phyloP scores from a whole-genome alignment of 1,140 invertebrate genomes.

The Doryteuthis pealeii region DNA sequence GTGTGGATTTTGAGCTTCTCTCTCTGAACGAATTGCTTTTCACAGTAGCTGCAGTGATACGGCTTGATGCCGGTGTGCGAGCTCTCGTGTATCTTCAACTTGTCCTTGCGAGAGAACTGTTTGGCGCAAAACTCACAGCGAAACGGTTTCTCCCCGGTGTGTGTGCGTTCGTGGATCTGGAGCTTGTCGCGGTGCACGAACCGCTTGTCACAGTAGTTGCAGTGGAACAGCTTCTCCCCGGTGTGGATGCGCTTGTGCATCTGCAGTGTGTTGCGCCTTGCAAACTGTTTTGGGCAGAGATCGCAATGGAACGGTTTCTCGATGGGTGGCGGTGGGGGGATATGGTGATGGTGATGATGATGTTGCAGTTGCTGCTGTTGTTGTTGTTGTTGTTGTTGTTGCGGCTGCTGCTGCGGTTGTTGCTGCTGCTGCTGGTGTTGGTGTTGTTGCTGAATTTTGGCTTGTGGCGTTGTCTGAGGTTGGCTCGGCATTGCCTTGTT shows the following conservation, averaged over 20 bases:
- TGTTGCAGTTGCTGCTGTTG: neutral
- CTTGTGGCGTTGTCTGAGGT: neutral
- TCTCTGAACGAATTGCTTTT: neutral
- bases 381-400: neutral
- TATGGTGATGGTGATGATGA: neutral
- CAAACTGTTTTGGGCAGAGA: slow-evolving; percentile 1
- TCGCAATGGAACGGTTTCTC: neutral
- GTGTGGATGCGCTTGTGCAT: slow-evolving; percentile 10
- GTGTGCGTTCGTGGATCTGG: neutral
- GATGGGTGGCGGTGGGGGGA: neutral
- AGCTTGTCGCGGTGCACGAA: slow-evolving; percentile 5
- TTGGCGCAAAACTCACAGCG: slow-evolving; percentile 13
- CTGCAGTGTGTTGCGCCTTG: neutral
- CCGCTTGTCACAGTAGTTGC: slow-evolving; percentile 13
- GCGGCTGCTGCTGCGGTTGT: neutral
- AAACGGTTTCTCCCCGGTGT: slow-evolving; percentile 15
- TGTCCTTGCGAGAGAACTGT: neutral
- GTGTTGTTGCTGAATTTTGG: neutral
- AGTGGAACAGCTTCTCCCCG: slow-evolving; percentile 13
- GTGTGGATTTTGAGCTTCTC: slow-evolving; percentile 3
- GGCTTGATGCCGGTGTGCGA: slow-evolving; percentile 3
- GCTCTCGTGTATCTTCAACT: slow-evolving; percentile 12
- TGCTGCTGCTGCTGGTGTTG: neutral
- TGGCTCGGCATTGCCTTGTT: neutral
- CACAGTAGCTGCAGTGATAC: slow-evolving; percentile 3